Evolutionary conservation across 2,888 invertebrate species (phyloP).

Genomic region (Macrosoma leucophasiata): DNA sequence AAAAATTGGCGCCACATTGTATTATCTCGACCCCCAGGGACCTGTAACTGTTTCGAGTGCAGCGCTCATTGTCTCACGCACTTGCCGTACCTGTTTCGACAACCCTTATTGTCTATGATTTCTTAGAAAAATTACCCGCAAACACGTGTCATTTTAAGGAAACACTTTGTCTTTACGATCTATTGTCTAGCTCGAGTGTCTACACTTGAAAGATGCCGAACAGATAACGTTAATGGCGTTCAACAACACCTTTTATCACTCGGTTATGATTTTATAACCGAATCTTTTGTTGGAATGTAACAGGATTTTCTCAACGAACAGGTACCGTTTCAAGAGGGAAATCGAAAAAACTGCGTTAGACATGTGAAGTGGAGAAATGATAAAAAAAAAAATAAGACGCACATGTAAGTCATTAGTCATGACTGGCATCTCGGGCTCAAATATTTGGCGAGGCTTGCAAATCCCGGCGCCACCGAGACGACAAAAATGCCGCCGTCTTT

Average conservation of each 20-base stretch:
- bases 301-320: constrained; percentile 13
- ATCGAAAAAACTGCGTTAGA: constrained; percentile 32
- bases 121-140: constrained; percentile 46
- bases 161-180: constrained; percentile 33
- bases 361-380: constrained; percentile 29
- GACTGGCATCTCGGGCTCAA: constrained; percentile 46
- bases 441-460: constrained; percentile 67
- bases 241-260: constrained; percentile 23
- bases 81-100: constrained; percentile 56
- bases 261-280: constrained; percentile 23
- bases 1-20: constrained; percentile 69
- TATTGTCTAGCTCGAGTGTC: constrained; percentile 37
- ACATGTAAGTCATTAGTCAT: constrained; percentile 70
- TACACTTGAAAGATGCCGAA: constrained; percentile 33
- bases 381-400: constrained; percentile 41
- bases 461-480: constrained; percentile 55
- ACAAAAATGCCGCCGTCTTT: constrained; percentile 43
- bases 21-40: constrained; percentile 41
- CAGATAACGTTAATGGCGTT: constrained; percentile 21
- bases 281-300: constrained; percentile 20
- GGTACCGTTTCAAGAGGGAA: constrained; percentile 25
- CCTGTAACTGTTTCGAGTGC: constrained; percentile 46
- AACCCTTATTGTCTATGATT: constrained; percentile 38
- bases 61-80: constrained; percentile 41
- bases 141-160: constrained; percentile 43